Conservation (phyloP, 2,113 vertebrate genomes). For the Xiphias gladius region DNA sequence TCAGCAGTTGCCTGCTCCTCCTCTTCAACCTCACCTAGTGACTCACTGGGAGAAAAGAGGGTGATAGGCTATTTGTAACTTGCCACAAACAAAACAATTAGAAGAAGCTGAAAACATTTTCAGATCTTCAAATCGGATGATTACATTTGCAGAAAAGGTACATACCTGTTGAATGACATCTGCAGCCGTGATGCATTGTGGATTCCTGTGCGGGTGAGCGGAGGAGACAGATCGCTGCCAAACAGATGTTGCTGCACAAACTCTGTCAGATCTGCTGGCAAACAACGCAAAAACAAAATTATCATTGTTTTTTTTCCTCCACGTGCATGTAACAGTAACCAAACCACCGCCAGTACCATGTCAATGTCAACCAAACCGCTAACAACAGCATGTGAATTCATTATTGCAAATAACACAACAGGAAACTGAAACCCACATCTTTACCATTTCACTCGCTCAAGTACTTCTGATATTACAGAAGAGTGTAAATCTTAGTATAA, state of each 20-base stretch:
- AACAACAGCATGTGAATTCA: not conserved
- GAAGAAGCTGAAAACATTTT: not conserved
- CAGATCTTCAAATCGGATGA: not conserved
- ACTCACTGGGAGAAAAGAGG: slow-evolving; percentile 66
- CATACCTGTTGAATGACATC: slow-evolving; percentile 68
- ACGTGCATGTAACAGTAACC: not conserved
- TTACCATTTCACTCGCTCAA: too few species aligned
- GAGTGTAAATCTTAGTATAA: too few species aligned
- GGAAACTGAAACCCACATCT: too few species aligned
- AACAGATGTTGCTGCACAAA: slow-evolving; percentile 84
- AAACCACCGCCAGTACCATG: not conserved
- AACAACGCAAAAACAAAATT: not conserved
- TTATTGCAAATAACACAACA: too few species aligned
- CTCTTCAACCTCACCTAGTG: slow-evolving; percentile 41
- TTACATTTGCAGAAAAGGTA: not conserved
- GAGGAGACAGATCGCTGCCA: slow-evolving; percentile 68
- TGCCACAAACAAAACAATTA: not conserved
- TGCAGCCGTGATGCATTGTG: slow-evolving; percentile 58
- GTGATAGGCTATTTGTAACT: not conserved
- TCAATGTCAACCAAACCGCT: not conserved
- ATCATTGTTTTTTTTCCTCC: not conserved
- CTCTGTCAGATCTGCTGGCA: slow-evolving; percentile 78
- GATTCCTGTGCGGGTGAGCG: slow-evolving; percentile 74
- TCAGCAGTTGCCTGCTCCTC: slow-evolving; percentile 39
- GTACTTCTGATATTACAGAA: too few species aligned